A percentile compares a stretch with the other conserved stretches of the same genome.
Conservation (phyloP, 1,140 invertebrate genomes). For the Notospermus geniculatus region DNA sequence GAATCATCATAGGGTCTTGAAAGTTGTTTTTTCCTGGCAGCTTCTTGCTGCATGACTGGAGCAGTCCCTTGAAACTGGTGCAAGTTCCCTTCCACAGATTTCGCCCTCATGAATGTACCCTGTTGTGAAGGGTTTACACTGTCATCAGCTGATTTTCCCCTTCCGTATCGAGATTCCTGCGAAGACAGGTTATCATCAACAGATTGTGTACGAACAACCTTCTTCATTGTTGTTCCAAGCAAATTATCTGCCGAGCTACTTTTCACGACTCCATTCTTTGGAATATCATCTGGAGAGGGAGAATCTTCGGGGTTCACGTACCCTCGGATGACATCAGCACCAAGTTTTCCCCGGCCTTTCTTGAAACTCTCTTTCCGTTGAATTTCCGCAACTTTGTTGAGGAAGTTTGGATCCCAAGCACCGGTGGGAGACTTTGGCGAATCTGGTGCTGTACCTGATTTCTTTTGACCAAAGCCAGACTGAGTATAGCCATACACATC, state of each 20-base stretch:
- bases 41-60: neutral
- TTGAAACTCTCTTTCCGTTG: constrained; percentile 46
- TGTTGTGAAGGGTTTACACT: too few relatives aligned
- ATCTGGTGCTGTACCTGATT: neutral
- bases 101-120: neutral
- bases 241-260: constrained; percentile 21
- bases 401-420: constrained; percentile 32
- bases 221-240: constrained; percentile 13
- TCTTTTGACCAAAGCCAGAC: neutral
- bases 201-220: constrained; percentile 12
- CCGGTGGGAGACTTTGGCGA: constrained; percentile 16
- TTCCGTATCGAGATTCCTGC: too few relatives aligned
- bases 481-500: constrained; percentile 28
- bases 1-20: neutral
- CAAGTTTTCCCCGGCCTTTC: constrained; percentile 36
- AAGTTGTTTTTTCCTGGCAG: neutral
- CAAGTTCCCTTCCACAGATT: constrained; percentile 5
- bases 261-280: neutral
- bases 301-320: constrained; percentile 11
- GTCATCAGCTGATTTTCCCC: too few relatives aligned
- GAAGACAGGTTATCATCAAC: too few relatives aligned
- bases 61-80: neutral
- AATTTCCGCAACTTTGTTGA: constrained; percentile 21
- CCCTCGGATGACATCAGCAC: constrained; percentile 44
- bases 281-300: neutral